Conservation (phyloP, 2,888 invertebrate species). For the Agonopterix subpropinquella region DNA sequence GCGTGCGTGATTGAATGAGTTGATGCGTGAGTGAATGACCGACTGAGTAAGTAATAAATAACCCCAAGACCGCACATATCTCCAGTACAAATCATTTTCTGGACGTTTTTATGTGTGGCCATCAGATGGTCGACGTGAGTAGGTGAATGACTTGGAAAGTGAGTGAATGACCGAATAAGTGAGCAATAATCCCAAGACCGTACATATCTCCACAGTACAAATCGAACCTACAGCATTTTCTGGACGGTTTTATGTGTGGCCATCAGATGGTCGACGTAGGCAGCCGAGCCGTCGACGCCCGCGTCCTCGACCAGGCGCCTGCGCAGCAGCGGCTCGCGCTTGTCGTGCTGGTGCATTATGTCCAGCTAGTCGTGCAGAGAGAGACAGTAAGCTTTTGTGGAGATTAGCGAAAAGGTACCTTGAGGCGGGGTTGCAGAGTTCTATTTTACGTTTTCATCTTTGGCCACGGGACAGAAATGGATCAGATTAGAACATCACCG, state of each 20-base stretch:
- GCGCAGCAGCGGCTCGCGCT: slow-evolving; percentile 85
- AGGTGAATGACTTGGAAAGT: too few relatives aligned
- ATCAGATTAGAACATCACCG: too few relatives aligned
- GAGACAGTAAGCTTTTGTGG: not conserved
- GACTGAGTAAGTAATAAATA: too few relatives aligned
- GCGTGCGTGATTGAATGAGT: slow-evolving; percentile 28
- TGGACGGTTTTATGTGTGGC: slow-evolving; percentile 97
- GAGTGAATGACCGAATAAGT: too few relatives aligned
- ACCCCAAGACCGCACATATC: not conserved
- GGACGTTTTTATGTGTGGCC: slow-evolving; percentile 97
- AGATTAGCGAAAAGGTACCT: too few relatives aligned
- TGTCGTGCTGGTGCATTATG: slow-evolving; percentile 39
- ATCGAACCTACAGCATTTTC: slow-evolving; percentile 45
- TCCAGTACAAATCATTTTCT: slow-evolving; percentile 46
- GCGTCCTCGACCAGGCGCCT: slow-evolving; percentile 95
- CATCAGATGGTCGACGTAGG: slow-evolving; percentile 97
- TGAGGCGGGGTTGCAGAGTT: too few relatives aligned
- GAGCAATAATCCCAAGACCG: not conserved
- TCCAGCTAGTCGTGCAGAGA: slow-evolving; percentile 33
- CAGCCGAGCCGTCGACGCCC: slow-evolving; percentile 84
- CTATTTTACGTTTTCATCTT: too few relatives aligned
- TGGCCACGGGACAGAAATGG: too few relatives aligned
- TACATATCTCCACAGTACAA: not conserved
- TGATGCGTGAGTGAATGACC: too few relatives aligned
- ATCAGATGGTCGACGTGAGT: slow-evolving; percentile 91